Base-by-base conservation (phyloP, 2,888 invertebrate genomes). In the Rhimphoctona megacephalus region DNA sequence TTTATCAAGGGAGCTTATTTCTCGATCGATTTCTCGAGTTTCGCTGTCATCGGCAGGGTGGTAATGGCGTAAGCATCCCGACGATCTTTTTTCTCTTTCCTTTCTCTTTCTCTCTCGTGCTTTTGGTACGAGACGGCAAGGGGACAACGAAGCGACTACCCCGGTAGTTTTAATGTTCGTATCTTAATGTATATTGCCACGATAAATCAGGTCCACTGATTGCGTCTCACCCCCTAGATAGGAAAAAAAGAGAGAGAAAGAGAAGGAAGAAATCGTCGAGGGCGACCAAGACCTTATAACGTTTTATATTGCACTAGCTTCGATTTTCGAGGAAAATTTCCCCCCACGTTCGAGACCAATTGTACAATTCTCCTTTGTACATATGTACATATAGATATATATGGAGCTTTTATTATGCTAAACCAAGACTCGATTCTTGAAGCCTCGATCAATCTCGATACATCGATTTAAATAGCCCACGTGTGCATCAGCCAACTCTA, bases 181-280 rank as follows among this genome's bases (percentile, higher is more conserved):
- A 94, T 94, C 94, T 94, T 94, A 94, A 94, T 94, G 94, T 94
- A 94, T 94, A 94, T 94, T 94, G 94, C 94, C 90, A 88, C 93
- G 91, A 94, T 94, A 94, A 94, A 94, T 94, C 94, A 94, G 92
- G 92, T 91, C 90, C 94, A 93, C 94, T 94, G 94, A 94, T 94
- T 94, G 93, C 93, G 92, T 92, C 91, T 90, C 91, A 91, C 76
- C 70, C 73, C 82, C 57, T 70, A 52, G 33, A 80, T 70, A 82
- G 61, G 74, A 73, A 43, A 46, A 22, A 81, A 76, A 83, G 54
- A 61, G 74, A 81, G 78, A 77, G 64, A n/a, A 49, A 78, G 78
- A 83, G 78, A 73, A 54, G 74, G 85, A 57, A 66, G 76, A 67
- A 76, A 76, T 64, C 57, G 83, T 52, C 66, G 85, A 73, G 84